These are phyloP conservation scores for Berghia stephanieae DNA, from an alignment of 1,140 invertebrate genomes.

Conservation along the genomic window DNA sequence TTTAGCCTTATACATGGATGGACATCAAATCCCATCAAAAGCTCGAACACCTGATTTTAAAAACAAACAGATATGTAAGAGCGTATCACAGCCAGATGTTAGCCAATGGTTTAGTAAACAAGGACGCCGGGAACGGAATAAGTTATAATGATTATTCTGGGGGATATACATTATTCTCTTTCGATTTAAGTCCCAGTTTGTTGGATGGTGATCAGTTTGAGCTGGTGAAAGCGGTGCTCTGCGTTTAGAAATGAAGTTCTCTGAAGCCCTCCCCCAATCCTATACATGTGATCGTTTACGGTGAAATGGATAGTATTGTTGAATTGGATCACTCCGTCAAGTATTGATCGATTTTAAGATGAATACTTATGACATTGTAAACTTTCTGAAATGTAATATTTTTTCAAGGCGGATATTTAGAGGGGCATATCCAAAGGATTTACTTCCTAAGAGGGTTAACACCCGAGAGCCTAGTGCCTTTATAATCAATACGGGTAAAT, in stretches of 20 bases:
- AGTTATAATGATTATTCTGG: background rate
- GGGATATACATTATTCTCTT: too few species aligned
- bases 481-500: background rate
- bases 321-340: background rate
- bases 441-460: background rate
- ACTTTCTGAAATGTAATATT: too few species aligned
- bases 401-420: background rate
- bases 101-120: background rate
- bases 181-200: too few species aligned
- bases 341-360: too few species aligned
- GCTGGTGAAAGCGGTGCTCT: background rate
- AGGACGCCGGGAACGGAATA: background rate
- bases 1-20: too few species aligned
- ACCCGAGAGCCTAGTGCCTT: background rate
- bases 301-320: background rate
- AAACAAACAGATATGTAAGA: background rate
- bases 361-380: background rate
- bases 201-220: too few species aligned
- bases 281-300: background rate
- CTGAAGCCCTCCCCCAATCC: background rate
- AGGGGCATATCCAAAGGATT: background rate
- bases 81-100: background rate
- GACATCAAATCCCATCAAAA: conserved; percentile 2
- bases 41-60: background rate
- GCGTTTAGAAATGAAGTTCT: background rate